Conservation (phyloP, 1,140 invertebrate species). For the Drosophila burlai region DNA sequence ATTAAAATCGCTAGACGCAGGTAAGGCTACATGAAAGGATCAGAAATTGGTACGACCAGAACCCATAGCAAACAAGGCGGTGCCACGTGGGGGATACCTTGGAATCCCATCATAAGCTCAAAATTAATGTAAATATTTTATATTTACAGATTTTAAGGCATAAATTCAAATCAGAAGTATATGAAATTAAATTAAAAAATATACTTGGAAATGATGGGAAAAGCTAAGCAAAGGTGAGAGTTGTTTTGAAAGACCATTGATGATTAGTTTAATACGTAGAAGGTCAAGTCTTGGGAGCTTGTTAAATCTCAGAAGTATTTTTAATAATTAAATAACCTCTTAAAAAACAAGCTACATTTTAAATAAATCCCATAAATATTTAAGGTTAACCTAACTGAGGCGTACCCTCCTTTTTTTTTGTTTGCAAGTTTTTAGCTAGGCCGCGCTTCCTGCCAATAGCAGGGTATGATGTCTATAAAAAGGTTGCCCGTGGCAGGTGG, state of each 20-base stretch:
- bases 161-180: no score
- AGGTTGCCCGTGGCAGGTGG: constrained; percentile 45
- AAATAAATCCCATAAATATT: neutral
- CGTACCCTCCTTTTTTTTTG: neutral
- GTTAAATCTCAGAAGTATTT: no score
- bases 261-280: no score
- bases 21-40: neutral
- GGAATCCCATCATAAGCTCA: neutral
- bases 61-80: neutral
- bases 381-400: neutral
- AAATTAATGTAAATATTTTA: neutral
- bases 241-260: no score
- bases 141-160: neutral
- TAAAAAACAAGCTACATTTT: neutral
- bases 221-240: no score
- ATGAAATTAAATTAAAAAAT: no score
- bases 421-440: neutral
- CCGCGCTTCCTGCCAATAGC: neutral
- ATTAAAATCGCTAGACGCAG: constrained; percentile 28
- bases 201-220: no score
- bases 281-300: neutral
- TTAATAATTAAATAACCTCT: no score
- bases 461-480: constrained; percentile 20
- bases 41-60: neutral
- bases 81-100: neutral